phyloP scores from a whole-genome alignment of 2,888 invertebrate species.

The Willowsia nigromaculata region DNA sequence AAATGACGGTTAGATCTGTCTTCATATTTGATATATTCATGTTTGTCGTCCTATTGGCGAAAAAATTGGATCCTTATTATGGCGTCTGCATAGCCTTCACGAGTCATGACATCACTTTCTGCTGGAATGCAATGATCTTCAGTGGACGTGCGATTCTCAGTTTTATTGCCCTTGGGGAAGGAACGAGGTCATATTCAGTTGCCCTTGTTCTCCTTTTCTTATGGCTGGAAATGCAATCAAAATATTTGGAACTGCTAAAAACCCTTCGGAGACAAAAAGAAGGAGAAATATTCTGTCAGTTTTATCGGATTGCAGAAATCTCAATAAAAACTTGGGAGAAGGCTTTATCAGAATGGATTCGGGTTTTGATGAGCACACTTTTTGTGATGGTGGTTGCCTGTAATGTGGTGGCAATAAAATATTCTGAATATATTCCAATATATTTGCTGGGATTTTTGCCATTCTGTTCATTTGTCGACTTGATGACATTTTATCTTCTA shows the following conservation, averaged over 20 bases:
- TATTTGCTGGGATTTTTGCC: not conserved
- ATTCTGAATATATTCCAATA: not conserved
- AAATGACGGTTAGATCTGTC: not conserved
- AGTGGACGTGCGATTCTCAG: not conserved
- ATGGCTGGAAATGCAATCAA: slow-evolving; percentile 14
- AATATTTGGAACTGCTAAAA: not conserved
- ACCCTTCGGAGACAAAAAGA: not conserved
- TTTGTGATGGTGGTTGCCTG: not conserved
- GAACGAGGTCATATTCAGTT: not conserved
- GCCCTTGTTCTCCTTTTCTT: not conserved
- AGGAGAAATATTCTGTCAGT: not conserved
- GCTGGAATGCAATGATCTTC: not conserved
- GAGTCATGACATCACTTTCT: not conserved
- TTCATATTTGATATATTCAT: not conserved
- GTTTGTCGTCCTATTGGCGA: not conserved
- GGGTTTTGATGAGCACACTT: not conserved
- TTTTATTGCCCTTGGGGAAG: not conserved
- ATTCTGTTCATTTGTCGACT: not conserved
- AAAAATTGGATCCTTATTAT: not conserved
- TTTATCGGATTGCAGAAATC: not conserved
- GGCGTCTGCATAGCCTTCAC: too few relatives aligned
- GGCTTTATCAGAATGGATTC: not conserved
- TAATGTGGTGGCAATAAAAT: not conserved
- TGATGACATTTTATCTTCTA: not conserved
- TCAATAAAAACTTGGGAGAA: not conserved